These are phyloP conservation scores for Acomys russatus DNA, from an alignment of 2,797 vertebrate genomes.

Conservation along the genomic window DNA sequence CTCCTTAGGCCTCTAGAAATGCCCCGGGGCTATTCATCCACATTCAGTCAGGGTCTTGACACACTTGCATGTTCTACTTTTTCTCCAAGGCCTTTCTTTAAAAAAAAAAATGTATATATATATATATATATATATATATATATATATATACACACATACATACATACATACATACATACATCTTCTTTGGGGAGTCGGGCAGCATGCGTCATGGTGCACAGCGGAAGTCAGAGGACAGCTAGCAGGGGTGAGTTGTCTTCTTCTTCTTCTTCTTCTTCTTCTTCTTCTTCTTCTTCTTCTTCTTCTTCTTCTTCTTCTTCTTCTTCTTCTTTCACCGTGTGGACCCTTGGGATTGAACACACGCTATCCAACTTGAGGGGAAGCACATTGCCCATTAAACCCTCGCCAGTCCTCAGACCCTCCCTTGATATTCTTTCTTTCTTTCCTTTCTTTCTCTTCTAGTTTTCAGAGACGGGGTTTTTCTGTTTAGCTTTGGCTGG, in stretches of 20 bases:
- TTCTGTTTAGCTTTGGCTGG: background rate
- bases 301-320: no score
- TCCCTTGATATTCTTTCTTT: background rate
- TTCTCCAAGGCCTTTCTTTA: background rate
- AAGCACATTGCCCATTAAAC: background rate
- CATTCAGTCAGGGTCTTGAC: background rate
- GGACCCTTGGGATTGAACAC: no score
- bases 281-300: no score
- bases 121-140: no score
- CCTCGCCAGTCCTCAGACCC: background rate
- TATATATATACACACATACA: no score
- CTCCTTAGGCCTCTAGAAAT: background rate
- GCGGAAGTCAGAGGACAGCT: background rate
- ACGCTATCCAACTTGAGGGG: background rate
- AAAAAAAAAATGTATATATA: background rate
- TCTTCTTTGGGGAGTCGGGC: background rate
- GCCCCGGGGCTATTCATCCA: background rate
- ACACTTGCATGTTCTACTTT: background rate
- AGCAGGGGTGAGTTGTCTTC: no score
- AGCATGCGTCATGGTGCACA: background rate
- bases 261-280: no score
- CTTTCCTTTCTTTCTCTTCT: background rate
- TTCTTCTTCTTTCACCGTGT: background rate
- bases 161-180: background rate
- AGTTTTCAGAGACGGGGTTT: background rate